A percentile compares a stretch with the other conserved stretches of the same genome.
Evolutionary conservation across 1,140 invertebrate genomes (phyloP).

Genomic region (Apocrypta bakeri): DNA sequence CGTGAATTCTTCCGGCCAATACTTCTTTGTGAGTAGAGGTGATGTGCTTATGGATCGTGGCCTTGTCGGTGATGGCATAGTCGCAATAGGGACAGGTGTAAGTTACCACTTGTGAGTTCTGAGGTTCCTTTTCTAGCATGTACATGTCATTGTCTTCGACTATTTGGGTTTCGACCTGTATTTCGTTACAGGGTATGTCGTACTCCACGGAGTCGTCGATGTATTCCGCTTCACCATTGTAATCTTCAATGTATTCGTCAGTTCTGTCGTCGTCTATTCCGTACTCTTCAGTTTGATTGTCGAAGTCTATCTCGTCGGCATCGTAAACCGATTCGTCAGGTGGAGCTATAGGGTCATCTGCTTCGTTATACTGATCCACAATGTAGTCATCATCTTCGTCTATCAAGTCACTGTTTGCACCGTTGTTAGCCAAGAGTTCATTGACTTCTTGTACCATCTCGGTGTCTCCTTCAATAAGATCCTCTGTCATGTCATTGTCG

Average conservation of each 20-base stretch:
- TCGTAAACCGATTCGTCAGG: neutral
- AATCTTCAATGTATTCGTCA: neutral
- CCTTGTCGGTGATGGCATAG: neutral
- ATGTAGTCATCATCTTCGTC: neutral
- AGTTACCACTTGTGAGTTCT: neutral
- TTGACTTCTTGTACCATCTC: neutral
- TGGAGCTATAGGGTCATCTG: no score
- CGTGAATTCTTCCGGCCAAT: neutral
- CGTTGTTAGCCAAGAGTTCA: neutral
- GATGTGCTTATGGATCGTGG: constrained; percentile 5
- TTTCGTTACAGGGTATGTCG: neutral
- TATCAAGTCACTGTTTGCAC: no score
- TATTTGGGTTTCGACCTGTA: neutral
- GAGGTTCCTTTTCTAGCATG: constrained; percentile 24
- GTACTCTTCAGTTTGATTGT: neutral
- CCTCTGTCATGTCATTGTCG: no score
- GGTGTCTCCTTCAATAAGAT: neutral
- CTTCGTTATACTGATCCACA: neutral
- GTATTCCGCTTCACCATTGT: neutral
- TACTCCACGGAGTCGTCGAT: neutral
- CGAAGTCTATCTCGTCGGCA: neutral
- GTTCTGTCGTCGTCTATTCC: neutral
- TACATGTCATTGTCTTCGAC: constrained; percentile 1
- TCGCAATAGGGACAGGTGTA: constrained; percentile 41
- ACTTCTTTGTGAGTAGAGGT: neutral